Evolutionary conservation across 2,797 vertebrate species (phyloP).

Genomic region (Adrianichthys oophorus): DNA sequence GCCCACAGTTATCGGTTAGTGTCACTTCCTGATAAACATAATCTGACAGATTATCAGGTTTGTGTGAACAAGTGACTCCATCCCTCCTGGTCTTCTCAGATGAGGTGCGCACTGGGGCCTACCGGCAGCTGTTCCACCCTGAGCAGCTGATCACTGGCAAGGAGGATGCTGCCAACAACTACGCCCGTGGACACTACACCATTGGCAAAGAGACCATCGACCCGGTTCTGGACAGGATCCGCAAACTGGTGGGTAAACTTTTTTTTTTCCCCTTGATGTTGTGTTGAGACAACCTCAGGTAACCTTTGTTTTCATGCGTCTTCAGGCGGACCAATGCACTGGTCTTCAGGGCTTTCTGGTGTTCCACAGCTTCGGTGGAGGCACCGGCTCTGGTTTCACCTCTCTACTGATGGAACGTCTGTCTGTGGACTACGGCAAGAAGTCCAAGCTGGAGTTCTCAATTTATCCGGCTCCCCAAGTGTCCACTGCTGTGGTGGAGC

Average conservation of each 20-base stretch:
- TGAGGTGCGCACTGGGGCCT: conserved; percentile 48
- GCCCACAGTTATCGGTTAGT: neutral
- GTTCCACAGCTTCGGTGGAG: conserved; percentile 70
- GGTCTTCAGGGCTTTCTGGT: conserved; percentile 74
- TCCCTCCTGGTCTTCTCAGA: conserved; percentile 13
- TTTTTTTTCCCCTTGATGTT: no score
- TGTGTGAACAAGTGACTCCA: no score
- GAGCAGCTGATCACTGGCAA: conserved; percentile 63
- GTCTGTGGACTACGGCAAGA: conserved; percentile 23
- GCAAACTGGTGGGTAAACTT: conserved; percentile 46
- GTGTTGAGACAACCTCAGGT: no score
- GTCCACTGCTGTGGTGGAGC: no score
- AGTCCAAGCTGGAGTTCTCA: no score
- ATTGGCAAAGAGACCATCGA: conserved; percentile 61
- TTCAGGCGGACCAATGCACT: no score
- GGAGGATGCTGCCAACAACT: conserved; percentile 61
- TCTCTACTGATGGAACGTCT: conserved; percentile 56
- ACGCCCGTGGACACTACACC: conserved; percentile 63
- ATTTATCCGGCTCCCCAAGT: no score
- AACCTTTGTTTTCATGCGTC: no score
- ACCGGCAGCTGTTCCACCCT: conserved; percentile 48
- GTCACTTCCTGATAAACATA: no score
- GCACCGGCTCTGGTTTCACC: conserved; percentile 69
- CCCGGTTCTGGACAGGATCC: conserved; percentile 53
- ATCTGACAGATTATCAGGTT: no score